Base-by-base conservation (phyloP, 2,888 invertebrate genomes). In the Himalopsyche kuldschensis region DNA sequence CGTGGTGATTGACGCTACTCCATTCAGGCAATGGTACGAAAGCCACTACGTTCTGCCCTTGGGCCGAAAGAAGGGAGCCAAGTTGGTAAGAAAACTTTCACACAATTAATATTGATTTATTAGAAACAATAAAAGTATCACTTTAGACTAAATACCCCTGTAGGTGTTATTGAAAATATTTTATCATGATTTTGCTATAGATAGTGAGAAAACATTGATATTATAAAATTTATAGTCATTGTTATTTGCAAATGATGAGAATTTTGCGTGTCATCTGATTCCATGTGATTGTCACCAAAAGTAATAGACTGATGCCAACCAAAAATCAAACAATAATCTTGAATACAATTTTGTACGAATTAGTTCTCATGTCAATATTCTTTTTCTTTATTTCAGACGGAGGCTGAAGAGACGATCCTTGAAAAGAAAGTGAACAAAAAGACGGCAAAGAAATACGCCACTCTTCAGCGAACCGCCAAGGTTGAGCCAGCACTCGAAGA, bases 11-110 rank as follows among this genome's bases (percentile, higher is more conserved):
- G 99, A 99, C 90, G 99, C 98, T 77, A 97, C 98, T 47, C 99
- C 99, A 83, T 99, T 99, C 94, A 95, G 99, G 90, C 98, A 99
- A 90, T 99, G 99, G 99, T 99, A 99, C 89, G 99, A 99, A 92
- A 94, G 96, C 86, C 98, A 99, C 90, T 99, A 99, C 90, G 95
- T 97, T 87, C 91, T 96, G 88, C 98, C 99, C 78, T 93, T 99
- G 87, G 99, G 98, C 87, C 95, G 99, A 88, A 99, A 99, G 94
- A 98, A 99, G 94, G 97, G 97, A 87, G 96, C 97, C 55, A 98
- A 98, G 93, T 92, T 96, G 93, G 96, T 95, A 87, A 92, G 93
- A 90, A 84, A 82, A 24, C 27, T 41, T 10, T 77, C n/a, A 4
- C 3, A n/a, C n/a, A n/a, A n/a, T n/a, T n/a, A n/a, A n/a, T n/a